These are phyloP conservation scores for Netelia inedita DNA, from an alignment of 2,888 invertebrate species.

Conservation along the genomic window DNA sequence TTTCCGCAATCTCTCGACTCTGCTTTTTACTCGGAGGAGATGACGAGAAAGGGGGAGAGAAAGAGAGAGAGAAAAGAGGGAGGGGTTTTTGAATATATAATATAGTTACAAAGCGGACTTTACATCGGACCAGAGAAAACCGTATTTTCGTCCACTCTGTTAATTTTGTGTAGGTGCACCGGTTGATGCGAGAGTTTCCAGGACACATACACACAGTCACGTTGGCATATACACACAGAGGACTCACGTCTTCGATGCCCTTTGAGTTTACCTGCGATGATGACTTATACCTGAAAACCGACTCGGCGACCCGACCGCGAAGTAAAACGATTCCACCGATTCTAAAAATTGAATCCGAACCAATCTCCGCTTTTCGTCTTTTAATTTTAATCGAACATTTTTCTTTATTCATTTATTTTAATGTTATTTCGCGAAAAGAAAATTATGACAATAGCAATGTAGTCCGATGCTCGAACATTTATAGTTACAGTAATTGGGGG, in stretches of 20 bases:
- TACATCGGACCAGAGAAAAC: background rate
- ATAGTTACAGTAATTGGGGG: too few relatives aligned
- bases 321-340: background rate
- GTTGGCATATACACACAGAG: background rate
- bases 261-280: background rate
- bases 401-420: background rate
- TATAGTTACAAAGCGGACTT: background rate
- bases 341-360: background rate
- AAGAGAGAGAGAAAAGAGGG: background rate
- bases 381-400: background rate
- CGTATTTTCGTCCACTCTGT: background rate
- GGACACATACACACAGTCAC: background rate
- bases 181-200: background rate
- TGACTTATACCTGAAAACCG: background rate
- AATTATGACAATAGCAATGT: too few relatives aligned
- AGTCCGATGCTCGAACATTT: too few relatives aligned
- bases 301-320: background rate
- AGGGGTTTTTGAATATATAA: background rate
- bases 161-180: background rate
- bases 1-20: background rate
- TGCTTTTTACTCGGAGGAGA: background rate
- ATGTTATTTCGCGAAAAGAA: too few relatives aligned
- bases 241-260: background rate
- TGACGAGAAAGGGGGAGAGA: background rate
- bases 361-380: background rate